These are phyloP conservation scores for Heliconius erato DNA, from an alignment of 2,888 invertebrate species.

Conservation along the genomic window DNA sequence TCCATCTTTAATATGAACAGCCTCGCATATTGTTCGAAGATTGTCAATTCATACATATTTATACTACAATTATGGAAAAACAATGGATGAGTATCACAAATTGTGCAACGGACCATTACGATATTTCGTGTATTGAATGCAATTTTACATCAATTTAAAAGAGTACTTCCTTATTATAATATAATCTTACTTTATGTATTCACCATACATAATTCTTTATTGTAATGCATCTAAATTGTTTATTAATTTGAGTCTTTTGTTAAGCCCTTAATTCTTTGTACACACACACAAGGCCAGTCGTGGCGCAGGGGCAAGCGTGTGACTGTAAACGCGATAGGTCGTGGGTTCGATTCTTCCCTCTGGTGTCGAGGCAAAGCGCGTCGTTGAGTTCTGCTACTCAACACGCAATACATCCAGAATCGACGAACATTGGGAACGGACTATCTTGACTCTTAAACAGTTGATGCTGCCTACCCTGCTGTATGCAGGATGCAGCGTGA, in stretches of 20 bases:
- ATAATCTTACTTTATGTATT: neutral
- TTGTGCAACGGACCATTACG: slow-evolving; percentile 61
- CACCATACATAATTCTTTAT: neutral
- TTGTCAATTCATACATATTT: slow-evolving; percentile 80
- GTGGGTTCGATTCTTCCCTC: too few species aligned
- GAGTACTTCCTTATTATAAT: slow-evolving; percentile 26
- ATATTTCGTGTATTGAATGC: slow-evolving; percentile 48
- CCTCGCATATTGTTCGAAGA: slow-evolving; percentile 70
- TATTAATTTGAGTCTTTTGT: neutral
- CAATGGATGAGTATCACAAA: slow-evolving; percentile 78
- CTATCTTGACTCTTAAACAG: too few species aligned
- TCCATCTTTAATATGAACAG: slow-evolving; percentile 70
- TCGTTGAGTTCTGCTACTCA: too few species aligned
- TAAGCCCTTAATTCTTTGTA: neutral
- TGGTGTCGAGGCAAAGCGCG: too few species aligned
- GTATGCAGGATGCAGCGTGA: too few species aligned
- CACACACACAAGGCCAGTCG: neutral
- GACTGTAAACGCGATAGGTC: too few species aligned
- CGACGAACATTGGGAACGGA: too few species aligned
- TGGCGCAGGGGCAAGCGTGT: too few species aligned
- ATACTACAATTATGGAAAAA: slow-evolving; percentile 79
- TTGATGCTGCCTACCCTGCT: too few species aligned
- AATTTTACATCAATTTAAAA: slow-evolving; percentile 31
- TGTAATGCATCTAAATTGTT: slow-evolving; percentile 6
- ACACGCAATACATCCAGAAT: too few species aligned